Evolutionary conservation across 2,888 invertebrate genomes (phyloP).

Genomic region (Vannuccia rotundouncinata): DNA sequence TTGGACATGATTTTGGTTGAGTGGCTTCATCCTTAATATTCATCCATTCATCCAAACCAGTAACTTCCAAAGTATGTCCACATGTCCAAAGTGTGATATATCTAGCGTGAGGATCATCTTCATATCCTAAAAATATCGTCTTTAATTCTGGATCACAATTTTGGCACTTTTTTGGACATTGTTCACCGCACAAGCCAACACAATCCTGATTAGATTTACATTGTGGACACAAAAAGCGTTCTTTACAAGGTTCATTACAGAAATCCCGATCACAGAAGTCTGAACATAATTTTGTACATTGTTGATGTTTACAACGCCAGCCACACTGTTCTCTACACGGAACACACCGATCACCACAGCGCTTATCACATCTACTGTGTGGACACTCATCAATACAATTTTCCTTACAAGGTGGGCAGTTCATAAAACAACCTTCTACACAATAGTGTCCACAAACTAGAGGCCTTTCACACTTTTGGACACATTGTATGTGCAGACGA

Average conservation of each 20-base stretch:
- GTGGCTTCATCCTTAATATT: conserved; percentile 42
- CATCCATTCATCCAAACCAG: conserved; percentile 50
- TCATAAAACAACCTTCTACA: conserved; percentile 47
- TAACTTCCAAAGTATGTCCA: conserved; percentile 52
- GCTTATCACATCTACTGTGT: conserved; percentile 47
- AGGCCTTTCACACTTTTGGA: conserved; percentile 41
- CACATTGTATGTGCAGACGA: conserved; percentile 2
- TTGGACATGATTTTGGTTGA: conserved; percentile 41
- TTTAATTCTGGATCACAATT: conserved; percentile 57
- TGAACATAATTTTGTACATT: conserved; percentile 45
- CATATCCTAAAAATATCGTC: conserved; percentile 52
- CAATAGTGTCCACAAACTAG: conserved; percentile 44
- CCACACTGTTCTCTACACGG: conserved; percentile 52
- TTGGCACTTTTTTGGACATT: conserved; percentile 62
- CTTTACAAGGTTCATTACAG: conserved; percentile 52
- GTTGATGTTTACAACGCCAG: conserved; percentile 49
- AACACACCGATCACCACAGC: conserved; percentile 48
- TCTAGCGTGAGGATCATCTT: conserved; percentile 59
- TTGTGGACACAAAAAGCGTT: conserved; percentile 61
- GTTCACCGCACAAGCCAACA: conserved; percentile 69
- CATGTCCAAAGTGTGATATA: conserved; percentile 52
- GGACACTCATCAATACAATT: conserved; percentile 52
- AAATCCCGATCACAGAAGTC: conserved; percentile 53
- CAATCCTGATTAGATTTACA: conserved; percentile 47
- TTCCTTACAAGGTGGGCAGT: conserved; percentile 54